phyloP scores from a whole-genome alignment of 2,797 vertebrate species.

The Ptychadena robeensis region DNA sequence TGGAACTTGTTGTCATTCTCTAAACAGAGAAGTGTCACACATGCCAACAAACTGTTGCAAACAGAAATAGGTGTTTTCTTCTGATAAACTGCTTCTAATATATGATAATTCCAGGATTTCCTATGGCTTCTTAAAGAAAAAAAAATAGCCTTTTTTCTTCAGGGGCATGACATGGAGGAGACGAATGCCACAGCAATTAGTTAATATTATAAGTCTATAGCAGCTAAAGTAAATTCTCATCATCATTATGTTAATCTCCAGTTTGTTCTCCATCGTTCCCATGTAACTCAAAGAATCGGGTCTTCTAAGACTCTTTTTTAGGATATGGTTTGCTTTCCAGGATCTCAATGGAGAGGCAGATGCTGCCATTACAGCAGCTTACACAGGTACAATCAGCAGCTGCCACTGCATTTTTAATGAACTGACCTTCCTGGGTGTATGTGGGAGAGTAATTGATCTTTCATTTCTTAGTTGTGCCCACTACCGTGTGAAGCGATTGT shows the following conservation, averaged over 20 bases:
- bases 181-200: conserved; percentile 44
- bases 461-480: conserved; percentile 17
- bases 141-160: conserved; percentile 17
- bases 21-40: neutral
- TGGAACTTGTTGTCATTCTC: neutral
- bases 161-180: conserved; percentile 26
- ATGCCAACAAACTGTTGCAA: neutral
- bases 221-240: conserved; percentile 50
- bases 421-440: conserved; percentile 36
- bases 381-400: conserved; percentile 58
- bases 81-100: conserved; percentile 1
- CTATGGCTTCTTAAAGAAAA: conserved; percentile 24
- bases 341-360: conserved; percentile 54
- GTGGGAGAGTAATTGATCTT: conserved; percentile 35
- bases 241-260: conserved; percentile 59
- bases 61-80: conserved; percentile 5
- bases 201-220: conserved; percentile 46
- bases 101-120: conserved; percentile 45
- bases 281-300: conserved; percentile 53
- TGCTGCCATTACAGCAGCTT: conserved; percentile 55
- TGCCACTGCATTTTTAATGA: conserved; percentile 52
- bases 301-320: conserved; percentile 55
- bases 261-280: conserved; percentile 52
- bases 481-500: conserved; percentile 10
- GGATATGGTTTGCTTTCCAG: conserved; percentile 46